These are phyloP conservation scores for Macheiramphus alcinus DNA, from an alignment of 2,113 vertebrate genomes.

Conservation along the genomic window DNA sequence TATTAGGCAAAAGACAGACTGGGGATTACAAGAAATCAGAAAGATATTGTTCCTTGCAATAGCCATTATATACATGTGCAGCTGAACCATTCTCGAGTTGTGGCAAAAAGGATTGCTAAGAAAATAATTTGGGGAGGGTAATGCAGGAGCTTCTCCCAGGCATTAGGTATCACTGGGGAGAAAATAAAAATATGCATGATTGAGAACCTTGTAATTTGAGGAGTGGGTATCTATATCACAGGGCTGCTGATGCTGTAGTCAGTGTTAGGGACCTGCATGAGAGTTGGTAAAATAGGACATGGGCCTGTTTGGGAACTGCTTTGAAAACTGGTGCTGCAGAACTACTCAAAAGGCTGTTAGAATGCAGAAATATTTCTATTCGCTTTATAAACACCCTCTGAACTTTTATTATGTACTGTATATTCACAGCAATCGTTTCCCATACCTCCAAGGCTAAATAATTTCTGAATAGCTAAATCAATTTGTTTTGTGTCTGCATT, in stretches of 20 bases:
- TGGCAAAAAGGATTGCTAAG: neutral
- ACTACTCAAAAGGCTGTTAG: neutral
- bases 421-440: conserved; percentile 28
- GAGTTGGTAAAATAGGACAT: neutral
- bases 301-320: neutral
- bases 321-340: neutral
- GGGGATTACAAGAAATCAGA: neutral
- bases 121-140: neutral
- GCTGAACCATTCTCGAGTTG: neutral
- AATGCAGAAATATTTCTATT: neutral
- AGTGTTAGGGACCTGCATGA: neutral
- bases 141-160: neutral
- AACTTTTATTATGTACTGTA: conserved; percentile 19
- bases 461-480: conserved; percentile 48
- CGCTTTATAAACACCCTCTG: neutral
- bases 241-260: neutral
- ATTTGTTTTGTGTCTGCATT: conserved; percentile 33
- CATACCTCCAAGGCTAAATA: conserved; percentile 32
- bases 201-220: neutral
- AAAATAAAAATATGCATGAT: neutral
- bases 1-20: neutral
- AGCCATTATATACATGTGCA: neutral
- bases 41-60: neutral
- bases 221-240: neutral
- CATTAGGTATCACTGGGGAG: neutral